These are phyloP conservation scores for Caenorhabditis sp. DNA, from an alignment of 2,888 invertebrate genomes.

Conservation along the genomic window DNA sequence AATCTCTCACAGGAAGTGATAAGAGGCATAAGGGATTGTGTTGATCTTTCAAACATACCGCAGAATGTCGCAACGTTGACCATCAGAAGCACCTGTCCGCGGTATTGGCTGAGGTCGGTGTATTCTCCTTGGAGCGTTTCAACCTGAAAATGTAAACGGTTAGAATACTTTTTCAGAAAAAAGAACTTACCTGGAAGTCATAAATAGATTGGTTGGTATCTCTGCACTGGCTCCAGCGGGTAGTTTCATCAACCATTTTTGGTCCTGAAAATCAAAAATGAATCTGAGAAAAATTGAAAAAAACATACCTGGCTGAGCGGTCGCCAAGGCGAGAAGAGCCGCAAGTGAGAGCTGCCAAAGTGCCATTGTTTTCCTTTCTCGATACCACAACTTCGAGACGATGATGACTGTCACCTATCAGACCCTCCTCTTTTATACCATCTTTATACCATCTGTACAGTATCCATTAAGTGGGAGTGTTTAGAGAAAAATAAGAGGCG, in stretches of 20 bases:
- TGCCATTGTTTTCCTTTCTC: conserved; percentile 46
- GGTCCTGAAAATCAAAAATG: conserved; percentile 73
- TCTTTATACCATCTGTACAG: conserved; percentile 60
- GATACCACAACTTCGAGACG: conserved; percentile 54
- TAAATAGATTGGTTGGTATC: conserved; percentile 80
- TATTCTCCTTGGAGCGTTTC: conserved; percentile 82
- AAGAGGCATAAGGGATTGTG: too few species aligned
- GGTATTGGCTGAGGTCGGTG: conserved; percentile 81
- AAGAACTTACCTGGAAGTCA: conserved; percentile 76
- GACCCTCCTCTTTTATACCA: conserved; percentile 57
- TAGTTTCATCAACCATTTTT: conserved; percentile 81
- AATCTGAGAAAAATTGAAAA: not conserved
- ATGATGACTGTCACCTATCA: conserved; percentile 62
- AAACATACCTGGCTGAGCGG: conserved; percentile 66
- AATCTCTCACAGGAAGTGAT: not conserved
- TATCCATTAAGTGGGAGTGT: conserved; percentile 51
- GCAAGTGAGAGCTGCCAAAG: conserved; percentile 51
- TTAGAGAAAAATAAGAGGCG: conserved; percentile 46
- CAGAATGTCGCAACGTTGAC: conserved; percentile 83
- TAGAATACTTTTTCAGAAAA: not conserved
- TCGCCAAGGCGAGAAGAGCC: conserved; percentile 52
- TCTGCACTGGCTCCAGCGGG: conserved; percentile 81
- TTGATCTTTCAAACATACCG: conserved; percentile 69
- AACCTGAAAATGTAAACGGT: conserved; percentile 66
- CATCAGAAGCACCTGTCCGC: conserved; percentile 81